A percentile compares a stretch with the other conserved stretches of the same genome.
phyloP scores from a whole-genome alignment of 1,140 invertebrate species.

The Muscidifurax raptorellus region DNA sequence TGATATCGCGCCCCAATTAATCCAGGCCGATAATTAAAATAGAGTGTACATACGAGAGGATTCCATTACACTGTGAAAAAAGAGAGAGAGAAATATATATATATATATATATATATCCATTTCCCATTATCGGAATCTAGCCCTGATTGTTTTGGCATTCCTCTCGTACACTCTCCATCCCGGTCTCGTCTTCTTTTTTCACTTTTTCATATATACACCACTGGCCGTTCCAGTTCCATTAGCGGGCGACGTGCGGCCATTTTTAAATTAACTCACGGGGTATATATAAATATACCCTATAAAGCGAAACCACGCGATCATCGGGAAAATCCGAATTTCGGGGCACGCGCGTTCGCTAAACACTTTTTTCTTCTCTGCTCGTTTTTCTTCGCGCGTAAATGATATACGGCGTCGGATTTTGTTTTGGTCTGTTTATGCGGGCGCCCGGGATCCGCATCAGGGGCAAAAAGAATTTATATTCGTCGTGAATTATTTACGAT shows the following conservation, averaged over 20 bases:
- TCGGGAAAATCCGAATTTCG: conserved; percentile 44
- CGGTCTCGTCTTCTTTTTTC: neutral
- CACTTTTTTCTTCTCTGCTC: neutral
- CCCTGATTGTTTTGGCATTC: conserved; percentile 7
- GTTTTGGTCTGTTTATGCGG: neutral
- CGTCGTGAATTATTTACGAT: conserved; percentile 40
- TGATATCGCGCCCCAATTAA: neutral
- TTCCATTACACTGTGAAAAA: neutral
- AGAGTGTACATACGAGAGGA: neutral
- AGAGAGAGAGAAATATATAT: neutral
- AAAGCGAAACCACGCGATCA: conserved; percentile 14
- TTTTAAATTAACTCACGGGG: conserved; percentile 49
- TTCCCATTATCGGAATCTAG: neutral
- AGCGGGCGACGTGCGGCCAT: conserved; percentile 38
- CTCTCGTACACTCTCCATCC: neutral
- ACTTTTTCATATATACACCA: conserved; percentile 2
- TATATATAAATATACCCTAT: neutral
- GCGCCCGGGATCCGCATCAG: neutral
- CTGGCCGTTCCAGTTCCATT: conserved; percentile 35
- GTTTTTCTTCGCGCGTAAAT: neutral
- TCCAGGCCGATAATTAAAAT: neutral
- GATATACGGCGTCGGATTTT: conserved; percentile 27
- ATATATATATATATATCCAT: neutral
- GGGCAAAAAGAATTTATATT: conserved; percentile 1
- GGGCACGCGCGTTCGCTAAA: conserved; percentile 42